Base-by-base conservation (phyloP, 2,113 vertebrate species). In the Oryzias melastigma region DNA sequence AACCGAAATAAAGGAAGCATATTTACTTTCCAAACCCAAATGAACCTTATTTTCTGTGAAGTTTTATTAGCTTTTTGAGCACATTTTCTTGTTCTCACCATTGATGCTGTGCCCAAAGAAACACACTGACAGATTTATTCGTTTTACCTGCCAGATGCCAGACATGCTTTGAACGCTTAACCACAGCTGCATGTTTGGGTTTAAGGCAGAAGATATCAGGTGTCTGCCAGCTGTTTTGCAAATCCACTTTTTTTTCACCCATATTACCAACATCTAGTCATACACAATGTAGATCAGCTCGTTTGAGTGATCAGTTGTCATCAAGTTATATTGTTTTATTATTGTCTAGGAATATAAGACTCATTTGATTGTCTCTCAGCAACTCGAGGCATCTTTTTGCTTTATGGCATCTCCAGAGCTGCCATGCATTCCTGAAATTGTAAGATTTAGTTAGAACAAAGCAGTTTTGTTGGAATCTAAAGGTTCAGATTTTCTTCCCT, bases 121-220 rank as follows among this genome's bases (percentile, higher is more conserved):
- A 58, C 56, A 68, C 3, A 0, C 67, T 60, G 75, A 80, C 40
- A 78, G 70, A 69, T 78, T 72, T 77, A 71, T 45, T 62, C n/a
- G 4, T 18, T 15, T 52, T 47, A 22, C 4, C 42, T 52, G 3
- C 17, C 50, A 72, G 49, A 73, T 73, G 56, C 66, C 49, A n/a
- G 62, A 49, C 62, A 62, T 69, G 51, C 65, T 62, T 73, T 70
- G 25, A 63, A 55, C 49, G 41, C 27, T 71, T 4, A 73, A 44
- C 71, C 55, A 68, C 58, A 35, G 54, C 69, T 76, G 73, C 67
- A 61, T 76, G 62, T 59, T 71, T 67, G 22, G 53, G 53, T 65
- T 81, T 52, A 54, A 62, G 71, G 47, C 7, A 2, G 43, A 41
- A 61, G 58, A 22, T 56, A 65, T 75, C 58, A 17, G 45, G 42